phyloP scores from a whole-genome alignment of 1,140 invertebrate genomes.

The Ceratosolen solmsi region DNA sequence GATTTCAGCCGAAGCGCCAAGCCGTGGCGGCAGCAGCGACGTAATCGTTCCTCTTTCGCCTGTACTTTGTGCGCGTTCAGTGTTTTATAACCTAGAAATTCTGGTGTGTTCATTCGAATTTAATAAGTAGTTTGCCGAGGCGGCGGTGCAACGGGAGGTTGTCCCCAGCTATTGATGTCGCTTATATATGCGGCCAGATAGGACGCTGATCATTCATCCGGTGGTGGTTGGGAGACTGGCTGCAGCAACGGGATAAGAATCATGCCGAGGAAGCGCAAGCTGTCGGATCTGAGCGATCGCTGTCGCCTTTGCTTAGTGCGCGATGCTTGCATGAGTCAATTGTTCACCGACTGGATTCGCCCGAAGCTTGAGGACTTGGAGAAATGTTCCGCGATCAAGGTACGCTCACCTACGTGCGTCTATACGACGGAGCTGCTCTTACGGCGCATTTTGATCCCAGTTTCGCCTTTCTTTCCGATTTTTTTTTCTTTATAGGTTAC shows the following conservation, averaged over 20 bases:
- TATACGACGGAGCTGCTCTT: too few relatives aligned
- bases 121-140: background rate
- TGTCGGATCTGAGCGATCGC: constrained; percentile 54
- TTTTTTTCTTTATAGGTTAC: too few relatives aligned
- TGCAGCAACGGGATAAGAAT: background rate
- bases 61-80: background rate
- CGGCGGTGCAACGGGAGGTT: too few relatives aligned
- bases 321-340: constrained; percentile 60
- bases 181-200: background rate
- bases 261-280: constrained; percentile 65
- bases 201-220: background rate
- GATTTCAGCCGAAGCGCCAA: background rate
- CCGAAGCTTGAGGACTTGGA: constrained; percentile 59
- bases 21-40: too few relatives aligned
- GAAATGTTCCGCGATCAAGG: constrained; percentile 62
- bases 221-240: background rate
- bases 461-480: too few relatives aligned
- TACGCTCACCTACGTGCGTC: constrained; percentile 39
- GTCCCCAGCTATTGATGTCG: too few relatives aligned
- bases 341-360: constrained; percentile 58
- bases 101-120: too few relatives aligned
- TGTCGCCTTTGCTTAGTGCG: constrained; percentile 67
- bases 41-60: too few relatives aligned
- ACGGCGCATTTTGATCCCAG: too few relatives aligned
- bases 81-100: background rate